Evolutionary conservation across 2,888 invertebrate species (phyloP).

Genomic region (Hololepta plana): DNA sequence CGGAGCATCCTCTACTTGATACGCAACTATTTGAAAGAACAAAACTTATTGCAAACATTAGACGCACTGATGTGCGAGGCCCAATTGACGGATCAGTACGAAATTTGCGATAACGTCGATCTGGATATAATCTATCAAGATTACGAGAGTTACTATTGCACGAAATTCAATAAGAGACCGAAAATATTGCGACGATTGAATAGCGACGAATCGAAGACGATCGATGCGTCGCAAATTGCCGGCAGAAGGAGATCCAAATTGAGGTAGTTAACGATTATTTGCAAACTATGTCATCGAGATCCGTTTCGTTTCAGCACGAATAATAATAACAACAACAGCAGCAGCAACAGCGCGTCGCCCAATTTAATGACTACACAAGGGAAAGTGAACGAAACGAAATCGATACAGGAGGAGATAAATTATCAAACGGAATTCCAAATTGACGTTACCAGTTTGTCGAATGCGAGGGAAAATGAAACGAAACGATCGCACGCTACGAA

Average conservation of each 20-base stretch:
- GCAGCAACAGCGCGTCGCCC: too few species aligned
- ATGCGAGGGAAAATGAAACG: not conserved
- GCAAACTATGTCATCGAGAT: too few species aligned
- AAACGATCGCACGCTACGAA: not conserved
- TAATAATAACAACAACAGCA: too few species aligned
- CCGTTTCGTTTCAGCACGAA: too few species aligned
- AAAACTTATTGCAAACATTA: conserved; percentile 44
- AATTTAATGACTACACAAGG: not conserved
- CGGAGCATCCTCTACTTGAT: conserved; percentile 43
- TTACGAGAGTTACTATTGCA: conserved; percentile 69
- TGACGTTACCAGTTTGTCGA: conserved; percentile 5
- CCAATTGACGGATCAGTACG: conserved; percentile 44
- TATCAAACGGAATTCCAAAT: conserved; percentile 9
- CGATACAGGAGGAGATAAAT: too few species aligned
- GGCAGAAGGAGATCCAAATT: too few species aligned
- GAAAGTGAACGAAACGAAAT: not conserved
- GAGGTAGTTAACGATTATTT: too few species aligned
- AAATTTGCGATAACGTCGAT: conserved; percentile 83
- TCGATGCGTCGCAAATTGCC: not conserved
- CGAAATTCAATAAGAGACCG: conserved; percentile 75
- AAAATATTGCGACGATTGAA: conserved; percentile 46
- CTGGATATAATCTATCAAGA: conserved; percentile 76
- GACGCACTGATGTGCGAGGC: conserved; percentile 53
- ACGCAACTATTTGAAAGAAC: conserved; percentile 44
- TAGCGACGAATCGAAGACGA: conserved; percentile 10